Evolutionary conservation across 2,797 vertebrate species (phyloP), one percentile per base, ranked within the genome.

Genomic region (Aotus griseimembra): DNA sequence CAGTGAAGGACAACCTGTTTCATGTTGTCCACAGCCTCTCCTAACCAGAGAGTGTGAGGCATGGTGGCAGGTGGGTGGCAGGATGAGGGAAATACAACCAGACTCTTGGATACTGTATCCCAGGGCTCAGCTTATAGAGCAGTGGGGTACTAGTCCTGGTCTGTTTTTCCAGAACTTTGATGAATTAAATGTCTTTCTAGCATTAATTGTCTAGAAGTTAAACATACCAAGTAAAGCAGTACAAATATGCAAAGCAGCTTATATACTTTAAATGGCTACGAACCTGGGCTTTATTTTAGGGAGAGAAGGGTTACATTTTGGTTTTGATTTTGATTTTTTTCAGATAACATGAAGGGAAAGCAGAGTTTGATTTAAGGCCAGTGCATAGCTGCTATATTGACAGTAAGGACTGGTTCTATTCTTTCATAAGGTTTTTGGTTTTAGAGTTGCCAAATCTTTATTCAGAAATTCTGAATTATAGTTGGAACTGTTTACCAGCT

Each of bases 391-490:
- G 44, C 55, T 86, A 0, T 50, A 11, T 55, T 75, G 36, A 55
- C 41, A 82, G 15, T 88, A 84, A 83, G 57, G 48, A 85, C 20
- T 50, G 55, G 3, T 76, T 76, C 26, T 76, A 41, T 2, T 72
- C 1, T 88, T 48, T 80, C 52, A 57, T 80, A 91, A 30, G 9
- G 9, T 46, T 24, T 28, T 82, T 95, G 26, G 70, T 92, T 94
- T 83, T n/a, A 48, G 22, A 57, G 22, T 75, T 94, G 90, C 46
- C 14, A 39, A 33, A 26, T 83, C n/a, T 80, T 79, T 94, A 73
- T 89, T 92, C 20, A 90, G n/a, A 92, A 86, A 26, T 87, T 92
- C 55, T 70, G 55, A 87, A 58, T 84, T 67, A 3, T 79, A 81
- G 41, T 48, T 93, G 22, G 14, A 76, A 93, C 93, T 52, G 39